These are phyloP conservation scores for Crypturellus undulatus DNA, from an alignment of 2,113 vertebrate species.

Conservation along the genomic window DNA sequence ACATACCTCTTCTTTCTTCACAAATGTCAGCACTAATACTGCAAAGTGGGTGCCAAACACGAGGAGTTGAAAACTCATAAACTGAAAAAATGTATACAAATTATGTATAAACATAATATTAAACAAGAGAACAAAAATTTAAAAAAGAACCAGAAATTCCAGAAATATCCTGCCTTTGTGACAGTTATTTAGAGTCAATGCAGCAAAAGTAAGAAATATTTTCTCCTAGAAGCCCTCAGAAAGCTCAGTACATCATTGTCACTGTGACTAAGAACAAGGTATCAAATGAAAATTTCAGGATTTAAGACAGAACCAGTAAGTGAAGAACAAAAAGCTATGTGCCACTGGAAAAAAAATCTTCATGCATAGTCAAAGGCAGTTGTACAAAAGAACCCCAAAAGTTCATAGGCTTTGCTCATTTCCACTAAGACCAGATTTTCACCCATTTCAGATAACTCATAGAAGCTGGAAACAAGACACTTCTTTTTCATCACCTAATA, in stretches of 20 bases:
- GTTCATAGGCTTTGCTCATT: background rate
- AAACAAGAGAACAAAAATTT: background rate
- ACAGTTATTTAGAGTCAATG: background rate
- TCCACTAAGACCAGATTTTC: background rate
- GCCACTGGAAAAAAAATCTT: background rate
- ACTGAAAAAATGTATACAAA: constrained; percentile 12
- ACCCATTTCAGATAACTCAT: background rate
- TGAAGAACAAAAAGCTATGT: background rate
- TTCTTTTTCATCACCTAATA: background rate
- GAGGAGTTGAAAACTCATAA: constrained; percentile 20
- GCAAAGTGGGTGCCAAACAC: background rate
- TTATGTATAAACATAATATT: background rate
- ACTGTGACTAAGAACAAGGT: background rate
- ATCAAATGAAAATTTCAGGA: background rate
- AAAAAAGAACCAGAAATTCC: background rate
- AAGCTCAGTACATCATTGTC: background rate
- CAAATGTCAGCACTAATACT: background rate
- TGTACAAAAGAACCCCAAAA: background rate
- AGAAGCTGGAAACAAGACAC: background rate
- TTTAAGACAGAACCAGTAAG: background rate
- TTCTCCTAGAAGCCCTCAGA: background rate
- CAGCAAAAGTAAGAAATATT: background rate
- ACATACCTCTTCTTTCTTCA: constrained; percentile 43
- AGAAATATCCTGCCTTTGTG: background rate
- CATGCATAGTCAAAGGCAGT: background rate